A percentile compares a stretch with the other conserved stretches of the same genome.
Evolutionary conservation across 2,888 invertebrate species (phyloP).

Genomic region (Nesidiocoris tenuis): DNA sequence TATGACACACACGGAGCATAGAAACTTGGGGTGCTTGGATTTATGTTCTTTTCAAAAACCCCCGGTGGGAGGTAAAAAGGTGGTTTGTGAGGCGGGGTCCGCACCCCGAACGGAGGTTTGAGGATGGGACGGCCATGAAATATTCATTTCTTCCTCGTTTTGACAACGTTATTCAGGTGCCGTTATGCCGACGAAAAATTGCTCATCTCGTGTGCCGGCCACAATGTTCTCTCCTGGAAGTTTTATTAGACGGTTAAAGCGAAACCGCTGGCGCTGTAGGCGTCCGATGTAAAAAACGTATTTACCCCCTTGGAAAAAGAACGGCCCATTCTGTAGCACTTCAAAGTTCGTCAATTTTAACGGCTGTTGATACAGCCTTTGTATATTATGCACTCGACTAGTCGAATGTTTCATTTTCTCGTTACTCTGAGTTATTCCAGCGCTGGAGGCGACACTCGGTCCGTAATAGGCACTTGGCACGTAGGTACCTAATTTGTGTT

Average conservation of each 20-base stretch:
- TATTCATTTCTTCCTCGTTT: not conserved
- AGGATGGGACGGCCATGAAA: not conserved
- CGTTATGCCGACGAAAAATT: not conserved
- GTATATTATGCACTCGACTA: too few species aligned
- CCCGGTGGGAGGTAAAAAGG: not conserved
- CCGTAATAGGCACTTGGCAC: too few species aligned
- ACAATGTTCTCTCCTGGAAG: not conserved
- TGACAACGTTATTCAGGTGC: not conserved
- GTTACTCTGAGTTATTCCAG: too few species aligned
- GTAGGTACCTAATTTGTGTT: too few species aligned
- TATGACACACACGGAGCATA: not conserved
- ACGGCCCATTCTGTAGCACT: too few species aligned
- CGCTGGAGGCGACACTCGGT: too few species aligned
- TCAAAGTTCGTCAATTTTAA: too few species aligned
- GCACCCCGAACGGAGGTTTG: not conserved
- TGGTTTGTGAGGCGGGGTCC: not conserved
- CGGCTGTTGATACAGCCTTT: too few species aligned
- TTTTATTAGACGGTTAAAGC: not conserved
- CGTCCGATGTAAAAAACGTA: not conserved
- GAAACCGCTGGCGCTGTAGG: not conserved
- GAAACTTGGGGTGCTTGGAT: not conserved
- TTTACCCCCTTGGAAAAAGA: too few species aligned
- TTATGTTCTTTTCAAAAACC: not conserved
- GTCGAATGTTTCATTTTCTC: too few species aligned
- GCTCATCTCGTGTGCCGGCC: not conserved